Evolutionary conservation across 1,140 invertebrate genomes (phyloP).

Genomic region (Gyrodactylus bullatarudis): DNA sequence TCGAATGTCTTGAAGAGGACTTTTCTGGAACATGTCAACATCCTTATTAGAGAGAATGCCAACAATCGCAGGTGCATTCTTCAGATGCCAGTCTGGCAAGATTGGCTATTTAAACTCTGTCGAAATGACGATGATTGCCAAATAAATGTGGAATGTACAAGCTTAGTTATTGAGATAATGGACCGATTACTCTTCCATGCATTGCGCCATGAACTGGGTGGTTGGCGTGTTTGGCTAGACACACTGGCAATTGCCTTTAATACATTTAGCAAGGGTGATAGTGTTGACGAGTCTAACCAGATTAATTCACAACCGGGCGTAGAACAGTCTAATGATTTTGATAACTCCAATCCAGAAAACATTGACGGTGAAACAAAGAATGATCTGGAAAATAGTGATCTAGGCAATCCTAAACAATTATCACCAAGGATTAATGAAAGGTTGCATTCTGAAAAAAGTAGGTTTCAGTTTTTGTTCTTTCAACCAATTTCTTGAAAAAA

Average conservation of each 20-base stretch:
- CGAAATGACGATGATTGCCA: constrained; percentile 74
- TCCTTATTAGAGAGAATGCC: constrained; percentile 73
- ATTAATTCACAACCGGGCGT: too few relatives aligned
- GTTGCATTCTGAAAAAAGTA: too few relatives aligned
- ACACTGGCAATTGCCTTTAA: constrained; percentile 61
- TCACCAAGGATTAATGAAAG: background rate
- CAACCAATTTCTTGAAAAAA: too few relatives aligned
- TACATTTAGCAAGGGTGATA: too few relatives aligned
- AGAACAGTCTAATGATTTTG: too few relatives aligned
- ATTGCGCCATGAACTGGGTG: constrained; percentile 95
- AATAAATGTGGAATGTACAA: constrained; percentile 42
- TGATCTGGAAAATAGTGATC: too few relatives aligned
- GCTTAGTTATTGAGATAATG: constrained; percentile 89
- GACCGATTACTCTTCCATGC: constrained; percentile 86
- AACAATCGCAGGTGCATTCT: constrained; percentile 66
- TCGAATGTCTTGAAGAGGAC: constrained; percentile 61
- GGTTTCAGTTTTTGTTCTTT: too few relatives aligned
- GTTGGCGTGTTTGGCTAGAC: constrained; percentile 98
- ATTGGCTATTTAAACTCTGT: constrained; percentile 91
- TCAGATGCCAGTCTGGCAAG: constrained; percentile 99
- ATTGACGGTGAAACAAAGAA: too few relatives aligned
- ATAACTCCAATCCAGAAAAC: background rate
- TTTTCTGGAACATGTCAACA: constrained; percentile 80
- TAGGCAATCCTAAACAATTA: background rate
- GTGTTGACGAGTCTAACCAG: too few relatives aligned